Base-by-base conservation (phyloP, 2,888 invertebrate genomes). In the Halocaridina rubra region DNA sequence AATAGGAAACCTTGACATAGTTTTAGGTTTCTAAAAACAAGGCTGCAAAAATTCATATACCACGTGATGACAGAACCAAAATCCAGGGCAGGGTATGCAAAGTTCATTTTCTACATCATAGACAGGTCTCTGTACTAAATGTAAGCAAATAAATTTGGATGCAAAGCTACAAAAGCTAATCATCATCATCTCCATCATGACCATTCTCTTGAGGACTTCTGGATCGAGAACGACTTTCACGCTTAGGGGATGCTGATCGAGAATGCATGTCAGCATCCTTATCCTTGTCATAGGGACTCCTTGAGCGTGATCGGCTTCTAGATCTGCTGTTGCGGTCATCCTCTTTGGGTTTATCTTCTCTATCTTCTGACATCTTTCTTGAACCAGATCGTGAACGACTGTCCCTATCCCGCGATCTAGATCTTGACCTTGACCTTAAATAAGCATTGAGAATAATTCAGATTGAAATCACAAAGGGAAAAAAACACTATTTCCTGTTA, bases 191-290 rank as follows among this genome's bases (percentile, higher is more conserved):
- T 29, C 33, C 27, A 13, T 77, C 78, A n/a, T 61, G 79, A 30
- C 84, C 84, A 59, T 84, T 84, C 32, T 84, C 84, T 33, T 69
- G 74, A 2, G 84, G 84, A 3, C 79, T 61, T 10, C 29, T 24
- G n/a, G 84, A 84, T 46, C 77, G 22, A 0, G 81, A 81, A n/a
- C 75, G 33, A 10, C 53, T 53, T 13, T 53, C 53, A n/a, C 53
- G 16, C 53, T 53, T 16, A 19, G 53, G 53, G 2, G 53, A 53
- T 3, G 53, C n/a, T 53, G 53, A 53, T 19, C 53, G 16, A 4
- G 53, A 53, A 53, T 19, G 53, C 53, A 53, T 53, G 10, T 53
- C n/a, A 53, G 53, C 4, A 3, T 53, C 53, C 19, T 53, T 19
- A 19, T 53, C 53, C 19, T 53, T 53, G 4, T 53, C 53, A 53